Evolutionary conservation across 2,888 invertebrate species (phyloP).

Genomic region (Caenorhabditis doughertyi): DNA sequence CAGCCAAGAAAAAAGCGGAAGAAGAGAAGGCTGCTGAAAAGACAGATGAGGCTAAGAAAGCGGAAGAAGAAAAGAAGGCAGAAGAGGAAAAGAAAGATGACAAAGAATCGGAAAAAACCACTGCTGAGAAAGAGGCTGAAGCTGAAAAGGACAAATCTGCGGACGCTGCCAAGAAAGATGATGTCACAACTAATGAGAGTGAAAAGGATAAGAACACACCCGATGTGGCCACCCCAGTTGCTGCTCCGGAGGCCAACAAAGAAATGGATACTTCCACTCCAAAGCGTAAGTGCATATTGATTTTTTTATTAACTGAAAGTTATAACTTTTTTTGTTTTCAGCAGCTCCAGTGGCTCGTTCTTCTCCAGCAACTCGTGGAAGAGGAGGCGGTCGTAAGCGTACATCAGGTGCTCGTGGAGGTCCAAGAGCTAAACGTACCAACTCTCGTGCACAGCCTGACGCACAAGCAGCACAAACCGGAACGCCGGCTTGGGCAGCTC

Average conservation of each 20-base stretch:
- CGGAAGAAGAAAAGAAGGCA: conserved; percentile 8
- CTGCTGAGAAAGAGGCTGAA: neutral
- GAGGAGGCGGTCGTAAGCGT: conserved; percentile 58
- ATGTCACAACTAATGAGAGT: neutral
- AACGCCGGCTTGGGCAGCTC: neutral
- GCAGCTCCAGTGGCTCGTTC: conserved; percentile 50
- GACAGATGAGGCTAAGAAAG: conserved; percentile 30
- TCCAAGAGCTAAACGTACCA: conserved; percentile 57
- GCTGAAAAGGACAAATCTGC: conserved; percentile 6
- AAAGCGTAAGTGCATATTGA: conserved; percentile 16
- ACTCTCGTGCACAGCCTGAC: conserved; percentile 17
- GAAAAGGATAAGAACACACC: conserved; percentile 16
- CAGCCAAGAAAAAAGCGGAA: conserved; percentile 20
- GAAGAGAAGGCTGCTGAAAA: conserved; percentile 19
- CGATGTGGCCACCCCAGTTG: conserved; percentile 1
- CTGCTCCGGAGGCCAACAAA: conserved; percentile 22
- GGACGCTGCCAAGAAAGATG: neutral
- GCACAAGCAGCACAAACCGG: conserved; percentile 21
- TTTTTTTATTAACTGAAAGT: neutral
- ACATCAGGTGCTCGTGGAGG: conserved; percentile 53
- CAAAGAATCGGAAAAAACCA: neutral
- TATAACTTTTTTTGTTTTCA: no score
- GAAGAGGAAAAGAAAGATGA: conserved; percentile 8
- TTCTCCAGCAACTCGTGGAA: conserved; percentile 51
- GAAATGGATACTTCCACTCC: conserved; percentile 26